Percentiles rank a stretch among this genome's conserved stretches.
These are phyloP conservation scores for Onychomys leucogaster DNA, from an alignment of 2,797 vertebrate genomes.

Conservation along the genomic window DNA sequence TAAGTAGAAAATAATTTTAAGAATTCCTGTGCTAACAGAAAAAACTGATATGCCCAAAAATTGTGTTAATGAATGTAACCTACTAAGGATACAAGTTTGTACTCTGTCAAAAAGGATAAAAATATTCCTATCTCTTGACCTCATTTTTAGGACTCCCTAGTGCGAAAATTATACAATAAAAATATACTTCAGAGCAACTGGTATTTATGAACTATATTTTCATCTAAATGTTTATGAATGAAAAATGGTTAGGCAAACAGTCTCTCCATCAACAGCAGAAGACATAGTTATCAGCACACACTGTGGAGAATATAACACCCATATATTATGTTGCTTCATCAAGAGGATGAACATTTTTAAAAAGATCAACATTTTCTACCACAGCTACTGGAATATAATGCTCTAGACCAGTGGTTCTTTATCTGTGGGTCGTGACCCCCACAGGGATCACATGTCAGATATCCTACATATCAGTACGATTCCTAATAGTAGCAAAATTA, in stretches of 20 bases:
- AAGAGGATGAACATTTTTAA: background rate
- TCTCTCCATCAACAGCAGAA: constrained; percentile 12
- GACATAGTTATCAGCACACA: constrained; percentile 6
- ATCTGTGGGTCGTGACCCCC: background rate
- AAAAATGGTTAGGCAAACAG: constrained; percentile 33
- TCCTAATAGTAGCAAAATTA: too few relatives aligned
- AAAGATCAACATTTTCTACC: background rate
- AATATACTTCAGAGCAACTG: background rate
- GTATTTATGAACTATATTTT: constrained; percentile 46
- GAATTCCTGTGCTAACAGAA: background rate
- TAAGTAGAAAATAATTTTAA: constrained; percentile 19
- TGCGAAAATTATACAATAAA: constrained; percentile 37
- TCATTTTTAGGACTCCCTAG: background rate
- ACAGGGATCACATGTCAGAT: background rate
- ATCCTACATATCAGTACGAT: background rate
- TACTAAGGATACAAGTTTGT: background rate
- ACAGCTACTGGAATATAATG: background rate
- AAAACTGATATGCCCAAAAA: background rate
- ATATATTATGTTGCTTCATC: background rate
- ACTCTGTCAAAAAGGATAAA: background rate
- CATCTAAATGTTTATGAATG: constrained; percentile 45
- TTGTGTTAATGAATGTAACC: background rate
- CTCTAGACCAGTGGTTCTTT: background rate
- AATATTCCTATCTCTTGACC: background rate
- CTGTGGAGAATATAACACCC: background rate